Evolutionary conservation across 2,797 vertebrate genomes (phyloP), one percentile per base, ranked within the genome.

Genomic region (Oreochromis grahami): DNA sequence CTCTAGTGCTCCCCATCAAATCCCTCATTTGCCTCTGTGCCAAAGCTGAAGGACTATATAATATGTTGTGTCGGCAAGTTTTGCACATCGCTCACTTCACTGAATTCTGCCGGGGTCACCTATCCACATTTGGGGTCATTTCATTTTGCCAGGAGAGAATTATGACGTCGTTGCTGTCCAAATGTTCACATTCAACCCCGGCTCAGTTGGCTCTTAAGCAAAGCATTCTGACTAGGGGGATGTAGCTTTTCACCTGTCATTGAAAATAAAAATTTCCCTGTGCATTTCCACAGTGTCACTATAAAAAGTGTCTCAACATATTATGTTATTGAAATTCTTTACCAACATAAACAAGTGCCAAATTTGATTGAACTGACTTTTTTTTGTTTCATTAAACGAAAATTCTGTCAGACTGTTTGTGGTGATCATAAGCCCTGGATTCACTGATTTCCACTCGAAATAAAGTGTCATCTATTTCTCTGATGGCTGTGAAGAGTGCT

Each of bases 21-120:
- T 87, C 88, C 81, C 86, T 95, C 85, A 91, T 94, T 93, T 93
- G 86, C 89, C 77, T 68, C 84, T 11, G 84, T 60, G 89, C 91
- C 92, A 90, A 9, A 72, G 84, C 86, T 86, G 87, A 89, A 91
- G 83, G 81, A 88, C 84, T 84, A 77, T 79, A 89, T 85, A 90
- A 92, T 88, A 77, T 90, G 88, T 88, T 79, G 83, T 68, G 82
- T 89, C 51, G 5, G 88, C 91, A 93, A 76, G 83, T 91, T 93
- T 88, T 87, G 82, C 89, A 87, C 86, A 88, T 89, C 88, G 82
- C 43, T 29, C 60, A 4, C 7, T 80, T 70, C 78, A 80, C 74
- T 58, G 83, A 55, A 80, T 90, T 89, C 89, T 88, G 80, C 65
- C 11, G 52, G 83, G 89, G 89, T 92, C 85, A 87, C 70, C 84